Conservation (phyloP, 2,888 invertebrate genomes). For the Pristionchus mayeri region DNA sequence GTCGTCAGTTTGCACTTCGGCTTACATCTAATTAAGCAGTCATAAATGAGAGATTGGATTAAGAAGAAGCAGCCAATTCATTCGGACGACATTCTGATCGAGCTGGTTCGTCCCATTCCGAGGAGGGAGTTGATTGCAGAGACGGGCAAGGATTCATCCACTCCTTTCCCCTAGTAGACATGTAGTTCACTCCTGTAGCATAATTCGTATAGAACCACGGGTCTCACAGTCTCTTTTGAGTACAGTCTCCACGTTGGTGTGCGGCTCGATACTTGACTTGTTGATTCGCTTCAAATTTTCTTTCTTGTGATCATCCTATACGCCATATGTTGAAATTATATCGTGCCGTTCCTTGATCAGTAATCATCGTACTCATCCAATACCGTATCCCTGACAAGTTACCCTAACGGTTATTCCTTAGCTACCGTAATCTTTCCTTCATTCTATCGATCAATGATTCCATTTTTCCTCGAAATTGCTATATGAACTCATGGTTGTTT, state of each 20-base stretch:
- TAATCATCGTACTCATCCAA: neutral
- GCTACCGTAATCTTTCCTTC: constrained; percentile 8
- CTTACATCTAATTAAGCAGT: too few relatives aligned
- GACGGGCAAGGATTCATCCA: too few relatives aligned
- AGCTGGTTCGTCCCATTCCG: constrained; percentile 14
- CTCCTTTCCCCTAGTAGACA: too few relatives aligned
- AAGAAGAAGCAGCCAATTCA: constrained; percentile 30
- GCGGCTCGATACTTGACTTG: neutral
- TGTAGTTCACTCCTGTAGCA: neutral
- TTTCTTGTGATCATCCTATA: neutral
- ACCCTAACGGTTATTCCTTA: neutral
- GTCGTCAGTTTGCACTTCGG: neutral
- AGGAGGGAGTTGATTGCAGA: neutral
- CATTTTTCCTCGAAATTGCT: neutral
- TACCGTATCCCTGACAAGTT: constrained; percentile 23
- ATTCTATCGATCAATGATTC: neutral
- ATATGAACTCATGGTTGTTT: neutral
- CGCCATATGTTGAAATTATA: neutral
- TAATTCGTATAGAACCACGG: neutral
- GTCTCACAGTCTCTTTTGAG: neutral
- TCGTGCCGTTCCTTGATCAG: constrained; percentile 1
- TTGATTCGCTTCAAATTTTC: neutral
- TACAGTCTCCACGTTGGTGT: neutral
- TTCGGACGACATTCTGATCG: neutral
- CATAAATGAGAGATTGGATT: neutral